Base-by-base conservation (phyloP, 2,888 invertebrate species). In the Thelaira solivaga region DNA sequence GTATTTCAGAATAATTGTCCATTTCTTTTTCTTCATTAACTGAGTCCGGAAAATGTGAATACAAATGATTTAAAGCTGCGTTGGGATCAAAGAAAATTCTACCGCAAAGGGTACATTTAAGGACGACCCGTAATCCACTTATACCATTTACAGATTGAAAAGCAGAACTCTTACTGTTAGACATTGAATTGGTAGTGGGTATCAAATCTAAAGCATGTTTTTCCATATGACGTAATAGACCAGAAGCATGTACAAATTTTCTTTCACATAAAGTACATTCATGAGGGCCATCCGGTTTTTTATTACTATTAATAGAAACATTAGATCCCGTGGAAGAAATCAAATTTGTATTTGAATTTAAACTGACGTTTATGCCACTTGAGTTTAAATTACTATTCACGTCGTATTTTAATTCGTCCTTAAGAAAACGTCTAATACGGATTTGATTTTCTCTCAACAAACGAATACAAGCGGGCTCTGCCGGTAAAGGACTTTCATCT, bases 211-310 rank as follows among this genome's bases (percentile, higher is more conserved):
- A 67, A 0, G 88, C 86, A 78, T 89, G 89, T 43, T 88, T 89
- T 65, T 89, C 89, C 88, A 88, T 88, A 79, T 89, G 89, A 5
- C 89, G 86, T 24, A 83, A 81, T 16, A 89, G 61, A 0, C 89
- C 89, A 0, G 89, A 88, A 11, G 86, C 85, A 76, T 89, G 89
- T 0, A 89, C 89, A 80, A 89, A 89, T 74, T 88, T 88, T 1
- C 89, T 85, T 29, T 88, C 87, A 43, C 89, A 89, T 36, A 89
- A 82, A 6, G 82, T 85, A 67, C 89, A 89, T 80, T 88, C 88
- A 80, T 88, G 86, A 2, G 86, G 85, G 0, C 86, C 87, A 57
- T 87, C 86, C 6, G 61, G 72, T 26, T 85, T 82, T 69, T 87
- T 86, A 0, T 51, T 69, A 39, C 55, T 72, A 7, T 39, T 36